These are phyloP conservation scores for Acanthopagrus latus DNA, from an alignment of 2,797 vertebrate genomes.

Conservation along the genomic window DNA sequence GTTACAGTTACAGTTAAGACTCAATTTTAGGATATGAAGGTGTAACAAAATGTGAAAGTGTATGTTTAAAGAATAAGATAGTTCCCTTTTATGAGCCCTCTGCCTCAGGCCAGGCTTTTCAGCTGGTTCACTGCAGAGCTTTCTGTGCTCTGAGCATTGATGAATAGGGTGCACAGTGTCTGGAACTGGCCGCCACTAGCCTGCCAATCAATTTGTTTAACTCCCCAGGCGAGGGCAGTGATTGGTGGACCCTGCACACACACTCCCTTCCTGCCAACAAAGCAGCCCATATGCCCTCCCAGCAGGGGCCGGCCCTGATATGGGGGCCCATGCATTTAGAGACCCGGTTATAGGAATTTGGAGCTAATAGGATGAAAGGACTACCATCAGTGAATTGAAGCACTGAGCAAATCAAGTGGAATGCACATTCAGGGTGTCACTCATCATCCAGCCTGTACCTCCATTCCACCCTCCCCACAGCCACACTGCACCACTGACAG, in stretches of 20 bases:
- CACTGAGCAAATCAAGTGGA: conserved; percentile 77
- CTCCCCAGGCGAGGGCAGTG: conserved; percentile 82
- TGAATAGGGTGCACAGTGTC: conserved; percentile 75
- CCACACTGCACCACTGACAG: conserved; percentile 8
- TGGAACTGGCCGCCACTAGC: conserved; percentile 75
- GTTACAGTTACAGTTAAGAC: conserved; percentile 3
- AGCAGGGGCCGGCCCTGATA: conserved; percentile 76
- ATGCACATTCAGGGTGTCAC: conserved; percentile 75
- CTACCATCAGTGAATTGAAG: conserved; percentile 78
- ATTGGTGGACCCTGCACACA: conserved; percentile 83
- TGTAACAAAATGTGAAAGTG: conserved; percentile 39
- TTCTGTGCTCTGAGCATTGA: conserved; percentile 51
- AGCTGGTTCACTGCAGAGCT: conserved; percentile 43
- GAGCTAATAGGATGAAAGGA: conserved; percentile 83
- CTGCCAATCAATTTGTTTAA: conserved; percentile 89
- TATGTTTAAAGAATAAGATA: conserved; percentile 39
- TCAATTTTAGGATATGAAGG: background rate
- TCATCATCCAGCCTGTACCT: conserved; percentile 53
- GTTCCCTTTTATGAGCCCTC: conserved; percentile 29
- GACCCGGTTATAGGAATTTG: conserved; percentile 83
- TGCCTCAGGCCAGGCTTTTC: conserved; percentile 47
- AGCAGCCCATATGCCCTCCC: conserved; percentile 86
- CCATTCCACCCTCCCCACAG: conserved; percentile 34
- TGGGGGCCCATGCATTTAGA: conserved; percentile 79
- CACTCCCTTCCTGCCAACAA: conserved; percentile 81